phyloP scores from a whole-genome alignment of 2,888 invertebrate species.

The Mythimna albipuncta region DNA sequence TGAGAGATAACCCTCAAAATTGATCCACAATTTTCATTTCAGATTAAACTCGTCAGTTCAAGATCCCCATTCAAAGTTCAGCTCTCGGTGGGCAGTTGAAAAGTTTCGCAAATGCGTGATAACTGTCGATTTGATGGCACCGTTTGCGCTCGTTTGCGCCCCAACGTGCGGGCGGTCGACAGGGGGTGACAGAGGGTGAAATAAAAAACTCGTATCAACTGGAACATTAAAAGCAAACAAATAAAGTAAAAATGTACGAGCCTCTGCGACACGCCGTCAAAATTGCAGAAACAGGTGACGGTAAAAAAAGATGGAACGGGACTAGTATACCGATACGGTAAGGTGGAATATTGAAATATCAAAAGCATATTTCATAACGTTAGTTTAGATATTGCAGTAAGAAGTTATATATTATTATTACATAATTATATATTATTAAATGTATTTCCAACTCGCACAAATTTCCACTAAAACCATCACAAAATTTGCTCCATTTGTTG shows the following conservation, averaged over 20 bases:
- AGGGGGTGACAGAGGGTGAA: constrained; percentile 48
- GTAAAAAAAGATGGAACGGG: constrained; percentile 68
- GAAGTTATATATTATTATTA: no score
- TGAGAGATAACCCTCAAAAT: background rate
- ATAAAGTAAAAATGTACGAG: constrained; percentile 84
- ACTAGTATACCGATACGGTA: constrained; percentile 6
- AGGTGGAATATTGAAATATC: constrained; percentile 30
- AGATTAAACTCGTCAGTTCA: constrained; percentile 61
- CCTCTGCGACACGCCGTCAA: constrained; percentile 73
- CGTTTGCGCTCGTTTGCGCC: constrained; percentile 65
- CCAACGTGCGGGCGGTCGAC: constrained; percentile 61
- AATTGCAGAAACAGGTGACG: constrained; percentile 80
- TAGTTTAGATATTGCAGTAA: constrained; percentile 1
- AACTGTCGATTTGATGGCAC: constrained; percentile 64
- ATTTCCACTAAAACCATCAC: background rate
- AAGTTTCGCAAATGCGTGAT: constrained; percentile 69
- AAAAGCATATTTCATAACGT: constrained; percentile 5
- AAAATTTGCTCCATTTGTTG: constrained; percentile 9
- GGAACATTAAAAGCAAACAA: constrained; percentile 73
- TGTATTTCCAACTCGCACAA: background rate
- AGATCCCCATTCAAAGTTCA: constrained; percentile 67
- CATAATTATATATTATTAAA: no score
- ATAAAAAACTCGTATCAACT: constrained; percentile 68
- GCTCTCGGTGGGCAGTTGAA: constrained; percentile 62
- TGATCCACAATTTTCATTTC: constrained; percentile 49